Percentiles rank a stretch among this genome's conserved stretches.
Evolutionary conservation across 2,797 vertebrate species (phyloP).

Genomic region (Chiroxiphia lanceolata): DNA sequence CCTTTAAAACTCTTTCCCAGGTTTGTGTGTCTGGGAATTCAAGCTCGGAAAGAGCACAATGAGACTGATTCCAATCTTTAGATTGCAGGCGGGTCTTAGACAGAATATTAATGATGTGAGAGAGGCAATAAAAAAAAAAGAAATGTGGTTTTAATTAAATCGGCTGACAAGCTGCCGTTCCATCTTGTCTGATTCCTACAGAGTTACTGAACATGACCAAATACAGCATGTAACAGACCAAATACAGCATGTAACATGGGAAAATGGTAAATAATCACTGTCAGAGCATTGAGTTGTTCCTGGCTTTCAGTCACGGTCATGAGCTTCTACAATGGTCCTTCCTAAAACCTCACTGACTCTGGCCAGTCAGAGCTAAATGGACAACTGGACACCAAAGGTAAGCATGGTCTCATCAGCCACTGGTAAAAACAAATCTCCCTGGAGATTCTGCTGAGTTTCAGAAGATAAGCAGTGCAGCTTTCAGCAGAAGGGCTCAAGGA

Average conservation of each 20-base stretch:
- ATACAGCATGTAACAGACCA: conserved; percentile 29
- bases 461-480: not conserved
- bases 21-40: conserved; percentile 65
- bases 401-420: not conserved
- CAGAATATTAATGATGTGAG: conserved; percentile 66
- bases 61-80: conserved; percentile 64
- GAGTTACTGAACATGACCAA: conserved; percentile 52
- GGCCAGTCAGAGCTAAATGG: not conserved
- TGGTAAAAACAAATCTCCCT: not conserved
- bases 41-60: conserved; percentile 56
- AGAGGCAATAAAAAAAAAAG: conserved; percentile 46
- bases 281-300: not conserved
- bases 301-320: not conserved
- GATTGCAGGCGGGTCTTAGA: conserved; percentile 54
- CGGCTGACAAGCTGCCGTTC: conserved; percentile 49
- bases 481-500: not conserved
- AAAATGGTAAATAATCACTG: conserved; percentile 39
- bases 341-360: not conserved
- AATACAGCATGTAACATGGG: conserved; percentile 1
- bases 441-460: not conserved
- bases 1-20: conserved; percentile 65
- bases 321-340: not conserved
- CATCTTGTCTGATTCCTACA: conserved; percentile 60
- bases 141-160: conserved; percentile 67
- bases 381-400: not conserved